Base-by-base conservation (phyloP, 2,113 vertebrate genomes). In the Odontophorus gujanensis region DNA sequence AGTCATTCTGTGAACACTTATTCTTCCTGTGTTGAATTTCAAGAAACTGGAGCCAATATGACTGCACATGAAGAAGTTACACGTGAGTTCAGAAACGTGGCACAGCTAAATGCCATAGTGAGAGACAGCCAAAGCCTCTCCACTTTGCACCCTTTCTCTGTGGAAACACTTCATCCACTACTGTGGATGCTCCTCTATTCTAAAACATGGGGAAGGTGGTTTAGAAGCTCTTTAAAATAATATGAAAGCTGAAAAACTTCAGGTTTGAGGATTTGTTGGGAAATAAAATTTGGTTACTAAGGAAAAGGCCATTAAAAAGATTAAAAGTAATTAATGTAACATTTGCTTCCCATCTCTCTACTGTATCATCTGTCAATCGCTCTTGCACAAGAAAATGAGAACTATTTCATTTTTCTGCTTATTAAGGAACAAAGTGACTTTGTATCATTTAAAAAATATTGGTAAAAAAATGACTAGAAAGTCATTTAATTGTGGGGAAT, bases 1-100 rank as follows among this genome's bases (percentile, higher is more conserved):
- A 95, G 78, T 38, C 47, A 73, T 79, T 3, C 14, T 92, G 85
- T 85, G 96, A 96, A 91, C 63, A 75, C 36, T 84, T 61, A 85
- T 47, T 91, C 78, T 81, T 91, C 75, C 89, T 88, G 87, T 7
- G 2, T 14, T 92, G 91, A 96, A 68, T 90, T 63, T 57, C 61
- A 71, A 55, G 83, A 93, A 92, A 71, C 11, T 55, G 47, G 65
- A 95, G 81, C 89, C 93, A 93, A 19, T 63, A 51, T 55, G 59
- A 80, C 71, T 82, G 72, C 75, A 84, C 51, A 83, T 40, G 78
- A 63, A 91, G 66, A 55, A 87, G 6, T 34, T 34, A 6, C 45
- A 36, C 6, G 24, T 38, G 66, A 50, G 48, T 59, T 76, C 81
- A 89, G 78, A 79, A 85, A 69, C 47, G 28, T 63, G 83, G 59